Evolutionary conservation across 2,888 invertebrate species (phyloP).

Genomic region (Tipula vernalis): DNA sequence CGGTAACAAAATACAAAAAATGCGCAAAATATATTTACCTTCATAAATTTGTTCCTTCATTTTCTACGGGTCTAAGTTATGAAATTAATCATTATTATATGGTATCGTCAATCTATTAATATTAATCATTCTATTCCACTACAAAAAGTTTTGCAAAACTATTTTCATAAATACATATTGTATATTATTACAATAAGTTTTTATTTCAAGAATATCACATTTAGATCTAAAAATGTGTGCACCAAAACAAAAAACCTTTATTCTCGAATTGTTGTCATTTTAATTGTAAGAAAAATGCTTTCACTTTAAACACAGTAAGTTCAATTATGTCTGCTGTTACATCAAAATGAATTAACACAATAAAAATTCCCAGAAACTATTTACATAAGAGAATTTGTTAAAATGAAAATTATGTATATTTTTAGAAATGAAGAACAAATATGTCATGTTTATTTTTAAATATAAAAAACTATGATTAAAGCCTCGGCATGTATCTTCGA

Average conservation of each 20-base stretch:
- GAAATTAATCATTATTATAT: too few species aligned
- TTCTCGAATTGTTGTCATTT: background rate
- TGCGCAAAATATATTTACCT: too few species aligned
- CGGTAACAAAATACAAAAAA: too few species aligned
- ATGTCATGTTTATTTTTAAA: background rate
- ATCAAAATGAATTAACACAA: background rate
- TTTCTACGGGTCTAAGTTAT: too few species aligned
- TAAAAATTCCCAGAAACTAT: background rate
- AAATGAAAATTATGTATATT: background rate
- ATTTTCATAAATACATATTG: background rate
- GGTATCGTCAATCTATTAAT: too few species aligned
- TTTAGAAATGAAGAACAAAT: background rate
- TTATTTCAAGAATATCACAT: background rate
- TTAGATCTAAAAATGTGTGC: background rate
- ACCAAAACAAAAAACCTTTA: background rate
- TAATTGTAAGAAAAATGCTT: background rate
- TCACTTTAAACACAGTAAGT: background rate
- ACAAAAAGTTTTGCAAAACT: background rate
- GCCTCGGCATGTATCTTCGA: background rate
- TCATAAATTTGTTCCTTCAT: too few species aligned
- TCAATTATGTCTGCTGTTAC: background rate
- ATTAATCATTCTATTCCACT: too few species aligned
- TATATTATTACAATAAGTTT: too few species aligned
- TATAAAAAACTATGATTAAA: background rate
- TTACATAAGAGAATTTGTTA: background rate